Base-by-base conservation (phyloP, 2,113 vertebrate species). In the Cyrtonyx montezumae region DNA sequence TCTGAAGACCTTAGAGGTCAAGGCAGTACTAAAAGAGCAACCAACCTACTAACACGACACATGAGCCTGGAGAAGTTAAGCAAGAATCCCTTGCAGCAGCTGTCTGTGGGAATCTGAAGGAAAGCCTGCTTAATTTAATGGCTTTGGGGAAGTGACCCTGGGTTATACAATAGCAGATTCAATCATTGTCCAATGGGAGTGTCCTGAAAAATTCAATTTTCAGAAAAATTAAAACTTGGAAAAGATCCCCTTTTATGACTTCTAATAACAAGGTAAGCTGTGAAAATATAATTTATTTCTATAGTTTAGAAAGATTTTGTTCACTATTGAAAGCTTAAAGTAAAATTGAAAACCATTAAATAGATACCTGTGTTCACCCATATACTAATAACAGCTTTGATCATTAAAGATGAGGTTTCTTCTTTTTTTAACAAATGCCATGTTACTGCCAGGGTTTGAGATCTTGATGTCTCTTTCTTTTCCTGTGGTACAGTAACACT, bases 341-440 rank as follows among this genome's bases (percentile, higher is more conserved):
- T 56, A 51, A 91, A 91, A 94, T 91, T 51, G 42, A 95, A 95
- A 92, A 55, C 28, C 63, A 74, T 93, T 90, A 87, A 84, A 87
- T 89, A 87, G 51, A 36, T 84, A 91, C 70, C 73, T 90, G 42
- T 68, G 68, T 69, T 91, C 84, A 94, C 51, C 91, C 67, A 78
- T 75, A 65, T 68, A 95, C 73, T 93, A 93, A 85, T 71, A 92
- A 91, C 51, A 92, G 65, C 87, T 91, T 91, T 95, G 89, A 91
- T 86, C 55, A 83, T 75, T 91, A 86, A 93, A 91, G 71, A 86
- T 43, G 82, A 80, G 73, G 49, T 26, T 56, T 94, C 91, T 95
- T 88, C 51, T 94, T 93, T 95, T 90, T 83, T 93, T 96, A 93
- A 96, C 46, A 96, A 95, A 96, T 49, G 68, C 61, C 68, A 77